Base-by-base conservation (phyloP, 1,140 invertebrate species). In the Phocides pigmalion region DNA sequence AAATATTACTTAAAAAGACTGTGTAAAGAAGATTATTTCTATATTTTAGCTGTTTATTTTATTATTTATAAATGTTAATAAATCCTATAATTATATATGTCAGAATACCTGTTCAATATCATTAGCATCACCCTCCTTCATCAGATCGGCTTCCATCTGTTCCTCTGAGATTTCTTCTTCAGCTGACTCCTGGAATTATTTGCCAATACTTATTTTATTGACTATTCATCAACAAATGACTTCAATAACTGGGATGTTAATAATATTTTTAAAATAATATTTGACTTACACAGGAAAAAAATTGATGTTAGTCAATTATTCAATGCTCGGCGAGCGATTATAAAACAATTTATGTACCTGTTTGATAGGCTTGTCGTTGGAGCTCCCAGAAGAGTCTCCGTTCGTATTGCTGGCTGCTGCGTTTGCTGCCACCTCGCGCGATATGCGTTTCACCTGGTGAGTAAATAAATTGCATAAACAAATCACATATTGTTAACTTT, bases 71-170 rank as follows among this genome's bases (percentile, higher is more conserved):
- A n/a, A n/a, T n/a, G n/a, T n/a, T n/a, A n/a, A n/a, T n/a, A n/a
- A n/a, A n/a, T n/a, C n/a, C n/a, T n/a, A n/a, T n/a, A n/a, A n/a
- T n/a, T n/a, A n/a, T n/a, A n/a, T n/a, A n/a, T n/a, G n/a, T n/a
- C n/a, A n/a, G n/a, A n/a, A 37, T 54, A 92, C 90, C 84, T 91
- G 89, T 72, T 92, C 91, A 51, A 91, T 89, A 44, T 92, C 89
- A 62, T 79, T 81, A 0, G 88, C 68, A 59, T 93, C 86, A 69
- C 86, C 86, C 74, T 93, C 83, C 86, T 91, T 89, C 59, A 92
- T 90, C n/a, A 92, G 78, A 56, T 93, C 93, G 4, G 92, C 92
- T 74, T 93, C 92, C 65, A 93, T 93, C 68, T 93, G 92, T 28
- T 93, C 92, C 32, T 93, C 91, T 2, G 86, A 87, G 9, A 90